phyloP scores from a whole-genome alignment of 2,888 invertebrate species.

The Noctua janthina region DNA sequence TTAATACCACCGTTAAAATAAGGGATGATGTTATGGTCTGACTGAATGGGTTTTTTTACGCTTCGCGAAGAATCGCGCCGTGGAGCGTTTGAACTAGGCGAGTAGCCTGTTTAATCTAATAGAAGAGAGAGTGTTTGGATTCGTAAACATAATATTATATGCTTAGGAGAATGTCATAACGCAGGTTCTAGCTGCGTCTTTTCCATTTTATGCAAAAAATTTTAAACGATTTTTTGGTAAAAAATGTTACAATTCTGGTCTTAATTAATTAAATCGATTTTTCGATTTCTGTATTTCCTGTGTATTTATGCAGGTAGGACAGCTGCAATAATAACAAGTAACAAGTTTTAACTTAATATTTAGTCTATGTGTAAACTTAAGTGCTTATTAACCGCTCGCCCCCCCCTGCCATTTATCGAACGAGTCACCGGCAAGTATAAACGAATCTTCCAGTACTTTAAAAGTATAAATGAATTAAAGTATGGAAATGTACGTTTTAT shows the following conservation, averaged over 20 bases:
- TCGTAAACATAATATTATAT: background rate
- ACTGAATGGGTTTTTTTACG: conserved; percentile 71
- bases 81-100: conserved; percentile 43
- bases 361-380: no score
- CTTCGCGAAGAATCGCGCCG: conserved; percentile 50
- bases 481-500: conserved; percentile 25
- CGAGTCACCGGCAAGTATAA: conserved; percentile 22
- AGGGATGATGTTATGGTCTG: conserved; percentile 71
- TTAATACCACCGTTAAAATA: conserved; percentile 75
- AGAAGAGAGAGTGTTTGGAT: background rate
- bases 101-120: conserved; percentile 35
- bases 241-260: no score
- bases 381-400: background rate
- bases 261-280: no score
- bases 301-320: no score
- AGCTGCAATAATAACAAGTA: no score
- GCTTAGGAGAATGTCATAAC: background rate
- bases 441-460: conserved; percentile 12
- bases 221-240: no score
- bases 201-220: no score
- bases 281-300: no score
- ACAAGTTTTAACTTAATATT: no score
- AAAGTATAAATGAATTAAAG: conserved; percentile 4
- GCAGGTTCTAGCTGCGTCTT: no score
- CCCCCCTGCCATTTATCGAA: conserved; percentile 1